Base-by-base conservation (phyloP, 1,140 invertebrate species). In the Drosophila yakuba region DNA sequence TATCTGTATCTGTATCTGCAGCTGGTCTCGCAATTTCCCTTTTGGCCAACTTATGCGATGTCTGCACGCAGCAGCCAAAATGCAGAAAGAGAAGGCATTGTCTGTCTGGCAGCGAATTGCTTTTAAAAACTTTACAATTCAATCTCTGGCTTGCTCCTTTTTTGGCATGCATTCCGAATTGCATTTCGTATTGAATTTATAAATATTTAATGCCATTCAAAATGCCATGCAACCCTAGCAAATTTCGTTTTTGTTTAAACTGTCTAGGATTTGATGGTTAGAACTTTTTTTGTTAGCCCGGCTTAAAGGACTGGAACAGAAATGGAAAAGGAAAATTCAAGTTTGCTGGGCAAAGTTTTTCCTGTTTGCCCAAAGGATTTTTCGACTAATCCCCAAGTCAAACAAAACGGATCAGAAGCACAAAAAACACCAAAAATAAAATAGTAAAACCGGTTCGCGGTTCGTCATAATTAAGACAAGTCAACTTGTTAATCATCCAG, bases 131-230 rank as follows among this genome's bases (percentile, higher is more conserved):
- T 89, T 90, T 85, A 90, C 85, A 89, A 90, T 89, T 90, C 85
- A 90, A 90, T 90, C 80, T 69, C 52, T 56, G 44, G 32, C 41
- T 43, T 43, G 14, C 58, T 57, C 17, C 52, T 73, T 83, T 83
- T 83, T 88, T 89, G 84, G 80, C 80, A 78, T 89, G 84, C 84
- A 89, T 88, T 88, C 67, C 59, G 57, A 91, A 91, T 91, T 91
- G 88, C 83, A 91, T 91, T 91, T 89, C 75, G 89, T 81, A 91
- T 91, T 91, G 88, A 91, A 91, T 91, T 89, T 91, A 91, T 91
- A 91, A 91, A 91, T 91, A 91, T 91, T 91, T 91, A 91, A 91
- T 91, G 89, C 80, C 72, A 89, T 91, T 91, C 80, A 88, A 89
- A 91, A 91, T 88, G 83, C 83, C 84, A 91, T 88, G 88, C 80